A percentile compares a stretch with the other conserved stretches of the same genome.
These are phyloP conservation scores for Drosophila lacteicornis DNA, from an alignment of 1,140 invertebrate species.

Conservation along the genomic window DNA sequence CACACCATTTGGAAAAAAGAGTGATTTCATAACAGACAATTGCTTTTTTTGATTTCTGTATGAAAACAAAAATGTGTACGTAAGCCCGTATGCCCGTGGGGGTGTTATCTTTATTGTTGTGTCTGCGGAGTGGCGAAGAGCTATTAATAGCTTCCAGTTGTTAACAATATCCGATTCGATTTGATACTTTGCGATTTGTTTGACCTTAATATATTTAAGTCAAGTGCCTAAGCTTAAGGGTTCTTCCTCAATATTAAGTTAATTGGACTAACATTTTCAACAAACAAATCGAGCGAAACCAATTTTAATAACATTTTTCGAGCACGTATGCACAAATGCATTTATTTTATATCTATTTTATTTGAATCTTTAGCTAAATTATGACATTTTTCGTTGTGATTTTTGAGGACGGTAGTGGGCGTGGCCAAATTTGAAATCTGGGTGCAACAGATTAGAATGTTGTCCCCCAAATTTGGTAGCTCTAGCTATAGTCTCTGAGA, in stretches of 20 bases:
- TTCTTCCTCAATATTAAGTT: slow-evolving; percentile 16
- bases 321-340: too few relatives aligned
- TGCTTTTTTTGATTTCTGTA: slow-evolving; percentile 35
- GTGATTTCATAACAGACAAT: slow-evolving; percentile 42
- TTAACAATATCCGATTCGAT: slow-evolving; percentile 39
- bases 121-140: slow-evolving; percentile 6
- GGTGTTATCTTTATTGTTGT: slow-evolving; percentile 34
- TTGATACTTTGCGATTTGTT: slow-evolving; percentile 16
- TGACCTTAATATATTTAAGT: slow-evolving; percentile 12
- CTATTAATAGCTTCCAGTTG: slow-evolving; percentile 41
- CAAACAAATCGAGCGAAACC: background rate
- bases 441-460: too few relatives aligned
- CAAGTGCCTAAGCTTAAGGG: background rate
- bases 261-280: background rate
- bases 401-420: too few relatives aligned
- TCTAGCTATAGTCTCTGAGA: too few relatives aligned
- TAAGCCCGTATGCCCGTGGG: background rate
- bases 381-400: too few relatives aligned
- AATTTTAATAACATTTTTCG: too few relatives aligned
- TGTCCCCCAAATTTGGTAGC: too few relatives aligned
- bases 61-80: slow-evolving; percentile 21
- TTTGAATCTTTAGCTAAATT: too few relatives aligned
- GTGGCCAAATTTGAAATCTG: too few relatives aligned
- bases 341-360: too few relatives aligned
- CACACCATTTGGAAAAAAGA: slow-evolving; percentile 15